These are phyloP conservation scores for Xiphias gladius DNA, from an alignment of 2,113 vertebrate species.

Conservation along the genomic window DNA sequence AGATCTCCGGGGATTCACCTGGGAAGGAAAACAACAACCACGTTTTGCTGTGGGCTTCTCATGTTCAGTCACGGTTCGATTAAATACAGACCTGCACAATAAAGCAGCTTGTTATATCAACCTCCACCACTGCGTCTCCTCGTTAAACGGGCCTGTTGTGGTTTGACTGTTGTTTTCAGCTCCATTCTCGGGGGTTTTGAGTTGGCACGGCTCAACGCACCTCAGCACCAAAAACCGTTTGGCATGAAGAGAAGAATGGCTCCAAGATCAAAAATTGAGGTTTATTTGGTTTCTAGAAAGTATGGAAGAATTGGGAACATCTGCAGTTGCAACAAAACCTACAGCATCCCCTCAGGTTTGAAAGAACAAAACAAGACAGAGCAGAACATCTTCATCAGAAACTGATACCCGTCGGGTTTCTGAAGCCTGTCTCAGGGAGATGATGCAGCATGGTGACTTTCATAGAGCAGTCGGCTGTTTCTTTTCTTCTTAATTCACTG, in stretches of 20 bases:
- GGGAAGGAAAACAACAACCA: constrained; percentile 24
- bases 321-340: neutral
- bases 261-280: neutral
- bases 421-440: neutral
- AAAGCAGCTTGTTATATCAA: constrained; percentile 26
- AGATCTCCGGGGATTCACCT: constrained; percentile 23
- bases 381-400: constrained; percentile 24
- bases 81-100: constrained; percentile 29
- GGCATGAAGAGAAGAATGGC: constrained; percentile 20
- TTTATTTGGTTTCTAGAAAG: constrained; percentile 1
- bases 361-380: neutral
- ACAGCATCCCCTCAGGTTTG: constrained; percentile 1
- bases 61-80: constrained; percentile 47
- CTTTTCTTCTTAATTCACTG: neutral
- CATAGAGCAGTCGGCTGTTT: constrained; percentile 16
- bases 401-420: neutral
- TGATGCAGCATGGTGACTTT: constrained; percentile 21
- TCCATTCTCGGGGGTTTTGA: constrained; percentile 11
- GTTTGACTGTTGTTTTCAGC: constrained; percentile 46
- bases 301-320: neutral
- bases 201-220: constrained; percentile 12
- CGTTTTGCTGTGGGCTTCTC: constrained; percentile 43
- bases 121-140: neutral
- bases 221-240: constrained; percentile 19
- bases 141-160: constrained; percentile 25